Conservation (phyloP, 2,888 invertebrate species). For the Andrena bucephala region DNA sequence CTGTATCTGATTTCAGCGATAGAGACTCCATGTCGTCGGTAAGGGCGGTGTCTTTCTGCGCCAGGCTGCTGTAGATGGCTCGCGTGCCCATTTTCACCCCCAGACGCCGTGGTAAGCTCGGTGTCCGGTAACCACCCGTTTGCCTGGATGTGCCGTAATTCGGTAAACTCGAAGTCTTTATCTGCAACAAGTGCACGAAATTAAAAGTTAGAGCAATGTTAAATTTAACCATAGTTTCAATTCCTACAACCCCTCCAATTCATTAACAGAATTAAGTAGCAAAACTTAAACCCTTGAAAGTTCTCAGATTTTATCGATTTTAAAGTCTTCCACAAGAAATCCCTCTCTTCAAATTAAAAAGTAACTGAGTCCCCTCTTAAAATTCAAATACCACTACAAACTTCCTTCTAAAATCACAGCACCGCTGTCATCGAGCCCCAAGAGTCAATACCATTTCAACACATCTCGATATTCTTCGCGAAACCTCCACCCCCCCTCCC, state of each 20-base stretch:
- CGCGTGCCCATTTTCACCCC: conserved; percentile 92
- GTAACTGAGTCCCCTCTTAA: no score
- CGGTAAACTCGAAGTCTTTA: conserved; percentile 81
- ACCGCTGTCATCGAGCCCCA: no score
- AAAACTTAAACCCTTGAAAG: background rate
- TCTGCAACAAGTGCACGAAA: conserved; percentile 62
- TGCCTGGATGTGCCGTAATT: conserved; percentile 80
- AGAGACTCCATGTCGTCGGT: conserved; percentile 81
- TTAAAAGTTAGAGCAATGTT: no score
- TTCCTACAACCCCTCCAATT: background rate
- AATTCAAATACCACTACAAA: no score
- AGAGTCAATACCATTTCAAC: no score
- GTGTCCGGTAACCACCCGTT: conserved; percentile 78
- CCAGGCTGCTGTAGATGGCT: conserved; percentile 86
- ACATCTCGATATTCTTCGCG: no score
- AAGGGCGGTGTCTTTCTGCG: conserved; percentile 78
- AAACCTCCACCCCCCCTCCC: no score
- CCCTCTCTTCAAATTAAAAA: no score
- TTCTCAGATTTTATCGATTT: no score
- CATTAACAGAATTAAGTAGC: background rate
- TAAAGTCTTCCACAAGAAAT: no score
- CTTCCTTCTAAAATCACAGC: no score
- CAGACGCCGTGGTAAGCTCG: conserved; percentile 85
- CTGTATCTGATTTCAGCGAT: conserved; percentile 82
- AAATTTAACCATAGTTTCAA: background rate